These are phyloP conservation scores for Pelosia muscerda DNA, from an alignment of 2,888 invertebrate genomes.

Conservation along the genomic window DNA sequence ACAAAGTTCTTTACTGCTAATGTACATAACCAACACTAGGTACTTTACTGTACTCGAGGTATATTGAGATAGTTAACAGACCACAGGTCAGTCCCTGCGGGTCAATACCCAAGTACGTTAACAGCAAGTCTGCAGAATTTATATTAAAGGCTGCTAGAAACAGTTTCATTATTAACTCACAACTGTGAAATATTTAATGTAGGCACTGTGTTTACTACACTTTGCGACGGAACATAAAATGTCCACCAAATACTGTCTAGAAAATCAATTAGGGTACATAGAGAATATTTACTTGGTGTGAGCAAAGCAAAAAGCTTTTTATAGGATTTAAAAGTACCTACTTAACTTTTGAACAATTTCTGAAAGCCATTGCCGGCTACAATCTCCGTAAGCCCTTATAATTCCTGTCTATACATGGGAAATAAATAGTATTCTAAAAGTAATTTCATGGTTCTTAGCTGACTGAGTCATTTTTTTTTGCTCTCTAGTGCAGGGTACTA, in stretches of 20 bases:
- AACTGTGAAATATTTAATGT: conserved; percentile 27
- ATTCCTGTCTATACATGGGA: too few relatives aligned
- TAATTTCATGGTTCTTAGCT: background rate
- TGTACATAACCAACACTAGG: background rate
- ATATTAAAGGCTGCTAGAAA: background rate
- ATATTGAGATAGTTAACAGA: background rate
- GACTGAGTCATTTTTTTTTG: background rate
- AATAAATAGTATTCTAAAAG: too few relatives aligned
- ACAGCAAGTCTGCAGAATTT: background rate
- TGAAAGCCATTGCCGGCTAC: too few relatives aligned
- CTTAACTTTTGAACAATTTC: too few relatives aligned
- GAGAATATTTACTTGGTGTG: background rate
- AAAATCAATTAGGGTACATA: conserved; percentile 10
- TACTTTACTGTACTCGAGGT: conserved; percentile 1
- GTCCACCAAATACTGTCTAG: conserved; percentile 8
- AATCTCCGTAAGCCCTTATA: too few relatives aligned
- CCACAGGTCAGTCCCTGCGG: too few relatives aligned
- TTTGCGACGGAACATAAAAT: background rate
- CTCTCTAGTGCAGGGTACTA: too few relatives aligned
- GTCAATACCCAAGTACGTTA: background rate
- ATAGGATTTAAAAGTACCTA: too few relatives aligned
- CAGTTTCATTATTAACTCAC: background rate
- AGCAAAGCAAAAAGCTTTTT: too few relatives aligned
- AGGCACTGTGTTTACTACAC: background rate
- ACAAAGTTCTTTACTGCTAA: background rate